Percentiles rank a stretch among this genome's conserved stretches.
phyloP scores from a whole-genome alignment of 1,140 invertebrate genomes.

The Nymphalis io region DNA sequence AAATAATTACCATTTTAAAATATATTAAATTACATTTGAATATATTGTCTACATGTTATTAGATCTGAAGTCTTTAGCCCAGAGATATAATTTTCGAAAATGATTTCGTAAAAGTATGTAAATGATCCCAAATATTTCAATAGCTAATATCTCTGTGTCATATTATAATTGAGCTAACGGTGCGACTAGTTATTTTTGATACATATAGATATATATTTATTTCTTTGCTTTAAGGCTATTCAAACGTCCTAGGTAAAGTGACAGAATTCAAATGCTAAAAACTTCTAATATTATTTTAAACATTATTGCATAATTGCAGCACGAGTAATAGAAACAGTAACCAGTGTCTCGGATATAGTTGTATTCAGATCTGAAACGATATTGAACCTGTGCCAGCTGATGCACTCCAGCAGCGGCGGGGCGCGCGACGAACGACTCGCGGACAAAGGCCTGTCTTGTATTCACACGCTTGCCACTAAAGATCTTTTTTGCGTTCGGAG shows the following conservation, averaged over 20 bases:
- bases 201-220: too few species aligned
- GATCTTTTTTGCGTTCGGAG: constrained; percentile 61
- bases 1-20: constrained; percentile 4
- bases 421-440: not conserved
- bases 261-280: too few species aligned
- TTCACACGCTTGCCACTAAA: constrained; percentile 68
- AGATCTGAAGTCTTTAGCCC: not conserved
- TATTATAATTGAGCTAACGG: too few species aligned
- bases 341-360: constrained; percentile 37
- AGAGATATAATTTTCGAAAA: not conserved
- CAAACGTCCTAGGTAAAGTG: too few species aligned
- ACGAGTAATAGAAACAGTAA: not conserved
- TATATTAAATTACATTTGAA: not conserved
- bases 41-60: not conserved
- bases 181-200: not conserved
- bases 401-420: constrained; percentile 55
- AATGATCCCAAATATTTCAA: not conserved
- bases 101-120: not conserved
- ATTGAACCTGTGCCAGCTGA: constrained; percentile 56
- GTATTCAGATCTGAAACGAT: constrained; percentile 53
- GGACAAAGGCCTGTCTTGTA: constrained; percentile 58
- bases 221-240: too few species aligned
- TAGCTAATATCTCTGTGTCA: not conserved
- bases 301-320: too few species aligned
- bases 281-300: too few species aligned